Percentiles rank a stretch among this genome's conserved stretches.
These are phyloP conservation scores for Rotaria sp. DNA, from an alignment of 2,888 invertebrate species.

Conservation along the genomic window DNA sequence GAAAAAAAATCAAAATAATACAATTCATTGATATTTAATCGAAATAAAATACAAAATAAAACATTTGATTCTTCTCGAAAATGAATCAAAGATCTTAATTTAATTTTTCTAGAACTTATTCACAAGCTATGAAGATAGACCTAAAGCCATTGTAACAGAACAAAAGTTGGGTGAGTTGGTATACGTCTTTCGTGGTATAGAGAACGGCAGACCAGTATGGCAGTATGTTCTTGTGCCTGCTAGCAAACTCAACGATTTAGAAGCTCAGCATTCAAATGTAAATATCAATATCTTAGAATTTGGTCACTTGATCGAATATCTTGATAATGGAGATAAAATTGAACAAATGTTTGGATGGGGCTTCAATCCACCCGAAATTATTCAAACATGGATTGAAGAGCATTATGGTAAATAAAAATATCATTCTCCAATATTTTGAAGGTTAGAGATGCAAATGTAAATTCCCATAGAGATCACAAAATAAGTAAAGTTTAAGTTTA, in stretches of 20 bases:
- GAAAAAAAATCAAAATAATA: too few relatives aligned
- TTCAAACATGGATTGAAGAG: background rate
- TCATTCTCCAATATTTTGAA: background rate
- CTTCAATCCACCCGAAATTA: background rate
- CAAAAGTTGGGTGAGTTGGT: background rate
- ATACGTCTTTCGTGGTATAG: background rate
- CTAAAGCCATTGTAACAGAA: background rate
- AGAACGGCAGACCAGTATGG: background rate
- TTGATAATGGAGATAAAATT: background rate
- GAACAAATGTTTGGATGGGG: background rate
- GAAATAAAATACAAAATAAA: too few relatives aligned
- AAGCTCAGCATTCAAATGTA: background rate
- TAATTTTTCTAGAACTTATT: background rate
- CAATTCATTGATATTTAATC: too few relatives aligned
- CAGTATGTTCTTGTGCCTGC: background rate
- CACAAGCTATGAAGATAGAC: background rate
- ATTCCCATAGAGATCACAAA: too few relatives aligned
- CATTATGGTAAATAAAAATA: background rate
- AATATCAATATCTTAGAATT: background rate
- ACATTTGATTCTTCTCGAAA: too few relatives aligned
- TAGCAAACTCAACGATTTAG: background rate
- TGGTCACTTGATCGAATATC: background rate
- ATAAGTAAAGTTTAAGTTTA: too few relatives aligned
- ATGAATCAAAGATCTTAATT: too few relatives aligned
- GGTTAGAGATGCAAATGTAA: too few relatives aligned